Evolutionary conservation across 2,113 vertebrate species (phyloP), one percentile per base, ranked within the genome.

Genomic region (Crotalus viridis): DNA sequence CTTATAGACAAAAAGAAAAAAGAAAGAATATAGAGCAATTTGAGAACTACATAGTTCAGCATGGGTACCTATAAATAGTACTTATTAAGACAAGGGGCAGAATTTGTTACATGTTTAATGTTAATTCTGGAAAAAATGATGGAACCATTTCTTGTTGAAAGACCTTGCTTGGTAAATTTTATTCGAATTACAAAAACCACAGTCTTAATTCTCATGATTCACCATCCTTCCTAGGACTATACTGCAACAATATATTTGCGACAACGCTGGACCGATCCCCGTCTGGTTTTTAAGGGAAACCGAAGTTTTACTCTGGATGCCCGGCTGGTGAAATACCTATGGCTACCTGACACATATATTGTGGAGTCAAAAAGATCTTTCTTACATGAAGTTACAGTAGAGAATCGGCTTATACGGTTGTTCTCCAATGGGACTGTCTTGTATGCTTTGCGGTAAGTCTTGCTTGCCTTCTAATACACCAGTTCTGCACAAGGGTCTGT

Each of bases 341-440:
- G 98, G 99, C 98, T 99, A 89, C 99, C 98, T 0, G 99, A 99
- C 96, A 99, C 99, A 0, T 99, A 99, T 93, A 98, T 99, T 4
- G 98, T 98, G 19, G 98, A 98, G 94, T 99, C 98, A 17, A 99
- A 99, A 91, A 98, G 96, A 24, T 99, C 99, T 95, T 99, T 99
- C 95, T 97, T 99, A 92, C 99, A 99, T 0, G 98, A 99, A 0
- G 98, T 99, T 94, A 99, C 99, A 0, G 97, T 98, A 96, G 98
- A 98, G 64, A 99, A 99, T 94, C 98, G 98, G 55, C 98, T 99
- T 88, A 96, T 99, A 88, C 97, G 98, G 48, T 97, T 99, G 81
- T 99, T 99, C 97, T 98, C 98, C 93, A 99, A 99, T 0, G 98
- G 99, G 90, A 99, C 98, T 0, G 98, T 99, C 91, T 95, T 99